phyloP scores from a whole-genome alignment of 30 jellyfish, hydroid and myxozoan species.

The Aurelia sp. region DNA sequence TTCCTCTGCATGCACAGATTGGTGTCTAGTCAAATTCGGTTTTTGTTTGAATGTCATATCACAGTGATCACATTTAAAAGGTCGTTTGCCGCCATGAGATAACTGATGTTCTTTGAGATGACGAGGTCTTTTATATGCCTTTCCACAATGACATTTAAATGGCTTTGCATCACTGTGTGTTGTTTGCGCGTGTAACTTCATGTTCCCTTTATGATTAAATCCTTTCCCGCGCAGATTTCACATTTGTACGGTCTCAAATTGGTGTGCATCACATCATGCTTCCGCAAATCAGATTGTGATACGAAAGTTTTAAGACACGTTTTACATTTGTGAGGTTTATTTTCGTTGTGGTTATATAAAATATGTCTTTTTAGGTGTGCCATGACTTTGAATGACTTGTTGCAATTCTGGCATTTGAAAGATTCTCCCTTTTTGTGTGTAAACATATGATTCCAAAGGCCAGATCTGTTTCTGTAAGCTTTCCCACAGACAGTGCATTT shows the following conservation, averaged over 20 bases:
- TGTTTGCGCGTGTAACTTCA: background rate
- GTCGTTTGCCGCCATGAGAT: background rate
- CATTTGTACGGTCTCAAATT: background rate
- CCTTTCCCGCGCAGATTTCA: background rate
- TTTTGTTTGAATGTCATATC: background rate
- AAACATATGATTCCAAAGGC: background rate
- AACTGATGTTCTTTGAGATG: background rate
- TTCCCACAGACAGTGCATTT: background rate
- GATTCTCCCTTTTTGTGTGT: background rate
- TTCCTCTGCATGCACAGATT: background rate
- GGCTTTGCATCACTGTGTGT: background rate
- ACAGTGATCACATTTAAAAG: background rate
- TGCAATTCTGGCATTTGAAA: background rate
- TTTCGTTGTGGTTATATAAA: background rate
- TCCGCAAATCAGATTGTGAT: background rate
- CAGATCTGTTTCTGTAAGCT: background rate
- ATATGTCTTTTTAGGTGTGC: background rate
- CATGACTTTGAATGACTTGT: background rate
- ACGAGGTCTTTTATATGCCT: background rate
- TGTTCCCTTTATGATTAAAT: background rate
- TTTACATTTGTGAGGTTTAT: background rate
- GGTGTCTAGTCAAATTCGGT: background rate
- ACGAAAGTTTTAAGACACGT: background rate
- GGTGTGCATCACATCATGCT: background rate
- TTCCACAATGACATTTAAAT: conserved; percentile 5